Conservation (phyloP, 2,797 vertebrate genomes). For the Pseudochromis fuscus region DNA sequence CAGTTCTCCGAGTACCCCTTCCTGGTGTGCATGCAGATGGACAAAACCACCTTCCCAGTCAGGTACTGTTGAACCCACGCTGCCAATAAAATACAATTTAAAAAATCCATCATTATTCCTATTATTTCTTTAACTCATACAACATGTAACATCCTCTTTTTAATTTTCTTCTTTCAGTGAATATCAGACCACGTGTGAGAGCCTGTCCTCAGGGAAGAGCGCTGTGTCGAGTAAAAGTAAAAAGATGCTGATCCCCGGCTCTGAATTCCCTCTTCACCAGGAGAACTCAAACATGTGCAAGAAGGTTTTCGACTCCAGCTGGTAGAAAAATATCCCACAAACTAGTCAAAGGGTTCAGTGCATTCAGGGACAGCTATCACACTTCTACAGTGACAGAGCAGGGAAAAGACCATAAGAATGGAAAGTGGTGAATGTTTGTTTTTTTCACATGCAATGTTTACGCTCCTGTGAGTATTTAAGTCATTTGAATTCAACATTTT, state of each 20-base stretch:
- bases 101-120: background rate
- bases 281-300: conserved; percentile 99
- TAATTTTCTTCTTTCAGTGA: conserved; percentile 80
- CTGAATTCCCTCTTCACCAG: conserved; percentile 95
- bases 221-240: conserved; percentile 81
- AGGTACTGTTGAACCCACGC: conserved; percentile 82
- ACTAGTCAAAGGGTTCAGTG: conserved; percentile 67
- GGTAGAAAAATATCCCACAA: conserved; percentile 74
- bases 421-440: conserved; percentile 46
- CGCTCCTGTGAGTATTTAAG: conserved; percentile 93
- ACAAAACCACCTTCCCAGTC: conserved; percentile 89
- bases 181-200: conserved; percentile 89
- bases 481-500: conserved; percentile 80
- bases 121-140: background rate
- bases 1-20: conserved; percentile 98
- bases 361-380: conserved; percentile 61
- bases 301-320: conserved; percentile 85
- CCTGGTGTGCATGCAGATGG: conserved; percentile 98
- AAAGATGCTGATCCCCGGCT: conserved; percentile 85
- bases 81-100: background rate
- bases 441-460: conserved; percentile 89
- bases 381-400: conserved; percentile 34
- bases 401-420: conserved; percentile 34
- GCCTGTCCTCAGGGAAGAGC: conserved; percentile 86
- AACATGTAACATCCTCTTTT: background rate